A percentile compares a stretch with the other conserved stretches of the same genome.
phyloP scores from a whole-genome alignment of 2,797 vertebrate species.

The Hylomyscus alleni region DNA sequence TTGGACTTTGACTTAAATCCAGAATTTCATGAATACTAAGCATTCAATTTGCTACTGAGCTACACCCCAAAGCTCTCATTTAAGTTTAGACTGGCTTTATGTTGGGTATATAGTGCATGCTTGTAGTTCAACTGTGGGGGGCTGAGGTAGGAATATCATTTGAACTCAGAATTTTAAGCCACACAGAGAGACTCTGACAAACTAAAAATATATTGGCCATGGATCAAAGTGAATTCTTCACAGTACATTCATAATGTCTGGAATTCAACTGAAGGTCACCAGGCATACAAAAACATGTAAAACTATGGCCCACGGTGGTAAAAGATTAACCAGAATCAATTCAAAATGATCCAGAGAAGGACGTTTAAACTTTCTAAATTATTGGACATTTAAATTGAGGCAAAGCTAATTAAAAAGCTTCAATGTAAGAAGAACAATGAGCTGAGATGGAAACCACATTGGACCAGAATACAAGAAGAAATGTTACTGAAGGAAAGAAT shows the following conservation, averaged over 20 bases:
- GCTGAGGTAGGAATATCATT: not conserved
- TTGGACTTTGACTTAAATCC: not conserved
- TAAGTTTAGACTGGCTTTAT: not conserved
- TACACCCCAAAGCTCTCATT: not conserved
- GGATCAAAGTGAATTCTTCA: not conserved
- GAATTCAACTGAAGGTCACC: not conserved
- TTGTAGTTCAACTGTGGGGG: not conserved
- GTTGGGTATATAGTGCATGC: not conserved
- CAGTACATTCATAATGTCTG: not conserved
- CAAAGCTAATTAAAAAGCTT: not conserved
- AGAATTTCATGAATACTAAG: not conserved
- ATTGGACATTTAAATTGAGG: not conserved
- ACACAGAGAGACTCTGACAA: not conserved
- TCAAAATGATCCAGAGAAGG: conserved; percentile 7
- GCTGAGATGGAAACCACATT: not conserved
- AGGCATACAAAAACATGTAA: not conserved
- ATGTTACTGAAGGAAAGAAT: not conserved
- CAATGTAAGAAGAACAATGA: not conserved
- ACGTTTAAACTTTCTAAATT: not conserved
- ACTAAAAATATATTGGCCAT: not conserved
- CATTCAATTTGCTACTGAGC: not conserved
- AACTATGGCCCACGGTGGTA: not conserved
- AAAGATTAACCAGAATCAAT: not conserved
- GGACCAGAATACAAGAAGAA: not conserved
- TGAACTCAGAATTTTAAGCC: not conserved